Base-by-base conservation (phyloP, 2,113 vertebrate species). In the Calcarius ornatus region DNA sequence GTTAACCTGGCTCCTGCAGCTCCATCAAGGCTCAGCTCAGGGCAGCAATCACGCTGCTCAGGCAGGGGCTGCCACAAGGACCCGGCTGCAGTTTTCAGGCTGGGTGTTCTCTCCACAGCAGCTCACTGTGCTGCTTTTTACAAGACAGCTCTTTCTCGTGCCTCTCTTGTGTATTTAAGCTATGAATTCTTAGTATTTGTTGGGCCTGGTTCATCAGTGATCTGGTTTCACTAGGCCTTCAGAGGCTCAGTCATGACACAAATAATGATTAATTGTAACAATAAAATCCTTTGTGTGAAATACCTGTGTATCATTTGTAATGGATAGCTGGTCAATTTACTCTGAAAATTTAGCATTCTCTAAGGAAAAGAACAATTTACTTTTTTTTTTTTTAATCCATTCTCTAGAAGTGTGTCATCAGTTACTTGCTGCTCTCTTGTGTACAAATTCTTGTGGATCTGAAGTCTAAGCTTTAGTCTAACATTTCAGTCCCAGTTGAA, bases 31-130 rank as follows among this genome's bases (percentile, higher is more conserved):
- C 33, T 70, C 17, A 50, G 54, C 45, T 54, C 4, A 1, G 25
- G 9, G 59, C 15, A 81, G 28, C 24, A n/a, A 16, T 31, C 14
- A 12, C 0, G 0, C 2, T 6, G 4, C 31, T 31, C 10, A 15
- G 56, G 17, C 54, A 35, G 45, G 16, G 15, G 17, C 31, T 51
- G 27, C 63, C 71, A n/a, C 24, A 3, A 5, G 30, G 37, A 38
- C 33, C 15, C 13, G 0, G 45, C 16, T 42, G 64, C 47, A 47
- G 24, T 57, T 57, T n/a, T 51, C 68, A 51, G 50, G 20, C 28
- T 92, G 68, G 13, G 7, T 40, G 24, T 18, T 65, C 35, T 65
- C 56, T 42, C 42, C 24, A 2, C 31, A 57, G 60, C 56, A 79
- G 40, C 24, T 70, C 27, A 6, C 45, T 17, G 19, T 8, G 42